Evolutionary conservation across 2,797 vertebrate species (phyloP), one percentile per base, ranked within the genome.

Genomic region (Buphagus erythrorhynchus): DNA sequence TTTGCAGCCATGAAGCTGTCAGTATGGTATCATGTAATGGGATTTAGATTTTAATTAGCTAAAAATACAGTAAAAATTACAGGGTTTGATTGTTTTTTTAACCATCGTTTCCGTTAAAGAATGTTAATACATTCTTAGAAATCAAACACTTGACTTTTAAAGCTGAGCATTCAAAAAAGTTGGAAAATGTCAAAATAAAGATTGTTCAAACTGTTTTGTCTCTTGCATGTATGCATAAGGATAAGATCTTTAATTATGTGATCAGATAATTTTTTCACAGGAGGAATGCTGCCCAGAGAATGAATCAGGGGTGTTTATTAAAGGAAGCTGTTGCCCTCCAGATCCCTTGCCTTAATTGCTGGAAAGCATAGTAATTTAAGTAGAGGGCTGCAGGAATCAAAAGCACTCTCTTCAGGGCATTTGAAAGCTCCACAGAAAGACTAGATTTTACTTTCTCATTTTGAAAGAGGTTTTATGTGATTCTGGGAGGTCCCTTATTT

Each of bases 211-310:
- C 58, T 88, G 73, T 88, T 94, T 80, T 95, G 87, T 88, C 51
- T 77, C 76, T 94, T 81, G 82, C 66, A 66, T 83, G 89, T 88
- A 52, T 68, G 62, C 79, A 21, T 77, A 88, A 74, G 0, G 72
- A 91, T 95, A 95, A 92, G 86, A 91, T 96, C 91, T 97, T 97
- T 96, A 92, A 93, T 93, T 96, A 86, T 86, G 62, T 88, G 93
- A 95, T 94, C 92, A 90, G 78, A 31, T 80, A 65, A n/a, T 89
- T 96, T 96, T 95, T 91, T 95, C 87, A 31, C 72, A 31, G 78
- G 49, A 83, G 89, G 78, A 86, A 71, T 59, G 51, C 55, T 92
- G 80, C 88, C 80, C 59, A 22, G 93, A 86, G 73, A 93, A 72
- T 72, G 69, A 94, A 90, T 92, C 49, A 88, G 75, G 48, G 43